Percentiles rank a stretch among this genome's conserved stretches.
Evolutionary conservation across 2,797 vertebrate genomes (phyloP).

Genomic region (Enteromius viviparus): DNA sequence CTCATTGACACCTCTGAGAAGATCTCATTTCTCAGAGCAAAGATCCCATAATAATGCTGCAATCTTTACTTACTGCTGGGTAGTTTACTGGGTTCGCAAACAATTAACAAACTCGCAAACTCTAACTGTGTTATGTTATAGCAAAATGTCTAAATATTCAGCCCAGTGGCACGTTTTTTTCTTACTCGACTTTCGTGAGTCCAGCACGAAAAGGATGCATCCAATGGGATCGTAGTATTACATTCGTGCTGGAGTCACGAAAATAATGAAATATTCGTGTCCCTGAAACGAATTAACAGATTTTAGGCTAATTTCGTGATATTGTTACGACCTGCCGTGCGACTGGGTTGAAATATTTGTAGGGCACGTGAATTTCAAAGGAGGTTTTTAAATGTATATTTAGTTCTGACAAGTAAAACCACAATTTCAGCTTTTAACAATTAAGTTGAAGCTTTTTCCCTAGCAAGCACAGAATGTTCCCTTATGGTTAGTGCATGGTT

Average conservation of each 20-base stretch:
- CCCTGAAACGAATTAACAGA: too few species aligned
- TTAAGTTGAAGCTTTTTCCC: conserved; percentile 11
- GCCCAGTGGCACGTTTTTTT: too few species aligned
- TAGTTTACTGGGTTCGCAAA: neutral
- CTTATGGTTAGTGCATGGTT: neutral
- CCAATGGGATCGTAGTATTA: too few species aligned
- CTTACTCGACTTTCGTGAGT: too few species aligned
- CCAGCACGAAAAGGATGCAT: too few species aligned
- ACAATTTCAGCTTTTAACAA: neutral
- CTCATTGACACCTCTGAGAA: conserved; percentile 51
- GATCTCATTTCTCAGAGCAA: conserved; percentile 30
- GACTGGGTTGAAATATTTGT: neutral
- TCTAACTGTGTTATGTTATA: neutral
- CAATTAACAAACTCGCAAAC: neutral
- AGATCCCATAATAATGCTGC: conserved; percentile 26
- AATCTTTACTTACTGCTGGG: conserved; percentile 9
- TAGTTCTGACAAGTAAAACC: neutral
- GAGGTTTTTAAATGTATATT: neutral
- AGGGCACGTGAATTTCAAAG: neutral
- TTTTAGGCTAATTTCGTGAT: too few species aligned
- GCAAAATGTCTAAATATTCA: neutral
- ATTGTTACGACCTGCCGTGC: too few species aligned
- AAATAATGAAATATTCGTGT: too few species aligned
- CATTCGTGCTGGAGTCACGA: too few species aligned
- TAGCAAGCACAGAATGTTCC: neutral